Conservation (phyloP, 2,797 vertebrate species). For the Alfaro cultratus region DNA sequence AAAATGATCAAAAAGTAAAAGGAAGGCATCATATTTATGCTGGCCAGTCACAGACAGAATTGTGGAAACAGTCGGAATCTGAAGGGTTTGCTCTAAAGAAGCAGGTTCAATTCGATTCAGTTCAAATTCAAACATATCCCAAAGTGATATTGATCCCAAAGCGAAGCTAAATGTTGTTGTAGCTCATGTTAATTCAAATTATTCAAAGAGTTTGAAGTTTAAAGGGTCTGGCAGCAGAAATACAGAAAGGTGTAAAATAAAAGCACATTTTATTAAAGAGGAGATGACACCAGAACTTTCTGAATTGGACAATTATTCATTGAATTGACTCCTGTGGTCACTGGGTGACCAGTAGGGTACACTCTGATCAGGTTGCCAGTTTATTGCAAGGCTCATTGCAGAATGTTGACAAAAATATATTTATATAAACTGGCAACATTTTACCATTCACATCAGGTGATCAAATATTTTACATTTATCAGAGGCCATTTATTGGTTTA, state of each 20-base stretch:
- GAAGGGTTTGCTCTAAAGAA: not conserved
- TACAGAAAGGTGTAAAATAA: not conserved
- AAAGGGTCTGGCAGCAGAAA: not conserved
- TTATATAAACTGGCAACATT: not conserved
- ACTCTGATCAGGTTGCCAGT: not conserved
- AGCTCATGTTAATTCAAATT: no score
- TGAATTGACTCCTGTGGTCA: no score
- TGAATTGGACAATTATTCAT: not conserved
- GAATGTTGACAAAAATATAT: not conserved
- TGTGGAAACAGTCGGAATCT: not conserved
- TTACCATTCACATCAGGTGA: not conserved
- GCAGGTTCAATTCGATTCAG: not conserved
- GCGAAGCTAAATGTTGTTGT: no score
- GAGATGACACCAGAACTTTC: not conserved
- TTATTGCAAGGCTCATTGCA: not conserved
- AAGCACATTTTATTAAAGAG: not conserved
- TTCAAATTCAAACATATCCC: no score
- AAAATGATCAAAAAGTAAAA: not conserved
- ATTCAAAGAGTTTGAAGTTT: not conserved
- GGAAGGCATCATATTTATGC: not conserved
- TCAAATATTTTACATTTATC: not conserved
- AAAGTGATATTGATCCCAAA: no score
- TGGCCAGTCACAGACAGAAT: not conserved
- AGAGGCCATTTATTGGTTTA: not conserved
- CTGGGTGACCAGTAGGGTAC: not conserved